These are phyloP conservation scores for Caerostris darwini DNA, from an alignment of 1,140 invertebrate genomes.

Conservation along the genomic window DNA sequence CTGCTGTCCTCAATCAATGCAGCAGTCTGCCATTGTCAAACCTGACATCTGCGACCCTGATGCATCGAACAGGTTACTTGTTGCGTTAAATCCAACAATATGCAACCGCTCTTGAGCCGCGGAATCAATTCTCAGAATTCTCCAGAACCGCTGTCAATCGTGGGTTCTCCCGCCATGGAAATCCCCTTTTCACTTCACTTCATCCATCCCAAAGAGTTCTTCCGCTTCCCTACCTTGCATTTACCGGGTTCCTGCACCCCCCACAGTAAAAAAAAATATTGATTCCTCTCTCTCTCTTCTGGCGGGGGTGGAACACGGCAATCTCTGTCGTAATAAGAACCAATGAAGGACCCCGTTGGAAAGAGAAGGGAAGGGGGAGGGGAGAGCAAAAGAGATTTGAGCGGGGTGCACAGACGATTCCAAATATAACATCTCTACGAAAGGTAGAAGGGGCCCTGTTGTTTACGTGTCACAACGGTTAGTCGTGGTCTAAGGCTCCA, in stretches of 20 bases:
- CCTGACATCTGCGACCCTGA: no score
- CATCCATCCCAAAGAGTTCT: constrained; percentile 1
- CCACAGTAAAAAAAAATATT: constrained; percentile 51
- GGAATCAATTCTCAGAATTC: background rate
- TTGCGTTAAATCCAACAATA: background rate
- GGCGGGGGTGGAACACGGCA: background rate
- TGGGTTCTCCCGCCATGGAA: background rate
- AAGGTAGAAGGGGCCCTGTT: constrained; percentile 14
- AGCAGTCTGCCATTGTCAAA: no score
- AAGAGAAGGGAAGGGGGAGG: background rate
- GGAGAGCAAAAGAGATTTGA: constrained; percentile 39
- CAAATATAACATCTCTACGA: constrained; percentile 58
- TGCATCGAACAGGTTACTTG: background rate
- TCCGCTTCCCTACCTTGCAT: constrained; percentile 16
- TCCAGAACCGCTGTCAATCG: background rate
- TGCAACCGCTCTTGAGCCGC: background rate
- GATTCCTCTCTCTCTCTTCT: constrained; percentile 8
- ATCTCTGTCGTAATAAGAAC: constrained; percentile 53
- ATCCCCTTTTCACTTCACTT: constrained; percentile 30
- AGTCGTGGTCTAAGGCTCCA: constrained; percentile 7
- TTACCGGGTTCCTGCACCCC: background rate
- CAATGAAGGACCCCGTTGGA: background rate
- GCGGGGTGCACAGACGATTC: constrained; percentile 41
- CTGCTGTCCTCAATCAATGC: no score
- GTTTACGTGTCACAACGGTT: constrained; percentile 11